Evolutionary conservation across 2,113 vertebrate species (phyloP), one percentile per base, ranked within the genome.

Genomic region (Perca flavescens): DNA sequence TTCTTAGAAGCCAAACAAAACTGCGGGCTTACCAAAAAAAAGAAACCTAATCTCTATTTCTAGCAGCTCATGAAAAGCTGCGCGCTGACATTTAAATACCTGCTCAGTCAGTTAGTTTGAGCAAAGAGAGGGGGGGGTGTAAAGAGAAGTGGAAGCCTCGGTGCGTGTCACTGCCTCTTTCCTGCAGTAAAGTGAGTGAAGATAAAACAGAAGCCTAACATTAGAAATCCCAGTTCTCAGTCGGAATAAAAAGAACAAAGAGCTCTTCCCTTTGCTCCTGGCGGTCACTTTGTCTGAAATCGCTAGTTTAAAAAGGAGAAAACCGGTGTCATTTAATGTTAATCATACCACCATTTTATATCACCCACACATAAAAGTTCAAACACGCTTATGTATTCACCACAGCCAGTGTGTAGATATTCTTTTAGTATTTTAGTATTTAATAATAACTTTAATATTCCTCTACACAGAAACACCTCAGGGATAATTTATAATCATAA

Each of bases 261-360:
- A 63, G 70, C 70, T 57, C 54, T 75, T 56, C 57, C 5, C 64
- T 84, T 62, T 49, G 80, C 85, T 85, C 57, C 50, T 21, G 83
- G 77, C 56, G 83, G 85, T 71, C 68, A 75, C 68, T 82, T 75
- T 65, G 82, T 63, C 72, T 82, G 52, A 78, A 77, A 47, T 4
- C 50, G 8, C 50, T 21, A 31, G 66, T 82, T 82, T 77, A 84
- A 71, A 71, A 40, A 79, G 43, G 80, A 79, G 72, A 64, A 68
- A 82, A 63, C 25, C 21, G 34, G 25, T 7, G 54, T 74, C 84
- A 68, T 53, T 72, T 62, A 64, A 72, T 60, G 83, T 61, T 14
- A 67, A 63, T 53, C 65, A 60, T 22, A 13, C 46, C 43, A 13
- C n/a, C 31, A 4, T 80, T 85, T 69, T 46, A 46, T 52, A 62